phyloP scores from a whole-genome alignment of 2,888 invertebrate genomes.

The Drosophila affinis region DNA sequence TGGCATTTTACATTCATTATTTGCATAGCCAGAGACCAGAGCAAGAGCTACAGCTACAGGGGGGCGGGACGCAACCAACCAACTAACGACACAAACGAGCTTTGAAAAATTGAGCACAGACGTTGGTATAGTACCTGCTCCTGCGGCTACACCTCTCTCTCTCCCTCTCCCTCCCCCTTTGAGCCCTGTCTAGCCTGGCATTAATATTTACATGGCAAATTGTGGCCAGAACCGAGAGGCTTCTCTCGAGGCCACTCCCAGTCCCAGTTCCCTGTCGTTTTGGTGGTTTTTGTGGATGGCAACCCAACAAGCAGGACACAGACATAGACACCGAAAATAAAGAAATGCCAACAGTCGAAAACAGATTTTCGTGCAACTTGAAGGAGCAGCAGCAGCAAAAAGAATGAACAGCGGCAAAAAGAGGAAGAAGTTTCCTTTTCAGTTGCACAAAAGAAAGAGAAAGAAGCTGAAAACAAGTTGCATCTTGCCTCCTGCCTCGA shows the following conservation, averaged over 20 bases:
- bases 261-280: slow-evolving; percentile 5
- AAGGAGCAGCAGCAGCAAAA: slow-evolving; percentile 16
- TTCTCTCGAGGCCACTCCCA: slow-evolving; percentile 18
- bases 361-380: slow-evolving; percentile 61
- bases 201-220: slow-evolving; percentile 75
- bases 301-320: slow-evolving; percentile 38
- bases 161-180: background rate
- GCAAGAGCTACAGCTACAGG: background rate
- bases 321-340: slow-evolving; percentile 26
- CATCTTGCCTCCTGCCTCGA: background rate
- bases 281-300: slow-evolving; percentile 57
- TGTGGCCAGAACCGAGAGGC: slow-evolving; percentile 60
- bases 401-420: slow-evolving; percentile 26
- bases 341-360: slow-evolving; percentile 63
- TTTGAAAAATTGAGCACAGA: slow-evolving; percentile 73
- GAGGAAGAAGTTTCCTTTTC: slow-evolving; percentile 18
- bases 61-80: slow-evolving; percentile 11
- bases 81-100: slow-evolving; percentile 70
- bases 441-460: background rate
- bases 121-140: slow-evolving; percentile 25
- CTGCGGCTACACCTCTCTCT: background rate
- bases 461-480: slow-evolving; percentile 1
- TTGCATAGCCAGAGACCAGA: slow-evolving; percentile 57
- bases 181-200: slow-evolving; percentile 49
- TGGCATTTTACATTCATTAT: slow-evolving; percentile 76